A percentile compares a stretch with the other conserved stretches of the same genome.
These are phyloP conservation scores for Gastrophryne carolinensis DNA, from an alignment of 2,797 vertebrate genomes.

Conservation along the genomic window DNA sequence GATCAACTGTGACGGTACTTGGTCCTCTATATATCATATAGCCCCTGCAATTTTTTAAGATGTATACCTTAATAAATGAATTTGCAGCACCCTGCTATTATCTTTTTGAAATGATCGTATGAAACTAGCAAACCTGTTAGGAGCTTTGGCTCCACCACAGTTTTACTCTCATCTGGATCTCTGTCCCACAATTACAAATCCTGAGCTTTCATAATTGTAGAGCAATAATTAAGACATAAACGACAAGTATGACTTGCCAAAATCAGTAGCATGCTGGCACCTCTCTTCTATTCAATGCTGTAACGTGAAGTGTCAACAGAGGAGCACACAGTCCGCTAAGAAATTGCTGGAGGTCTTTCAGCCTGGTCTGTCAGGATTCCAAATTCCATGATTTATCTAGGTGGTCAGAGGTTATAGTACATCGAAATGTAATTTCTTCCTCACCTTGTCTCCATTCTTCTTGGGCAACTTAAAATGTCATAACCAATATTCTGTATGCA, in stretches of 20 bases:
- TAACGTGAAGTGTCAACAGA: conserved; percentile 3
- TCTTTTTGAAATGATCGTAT: too few species aligned
- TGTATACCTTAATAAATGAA: too few species aligned
- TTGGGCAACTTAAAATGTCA: conserved; percentile 60
- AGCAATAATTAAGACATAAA: not conserved
- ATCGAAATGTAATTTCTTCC: conserved; percentile 67
- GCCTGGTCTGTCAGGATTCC: conserved; percentile 31
- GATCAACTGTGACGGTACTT: too few species aligned
- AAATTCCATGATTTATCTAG: conserved; percentile 61
- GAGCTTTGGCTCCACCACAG: not conserved
- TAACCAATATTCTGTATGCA: conserved; percentile 55
- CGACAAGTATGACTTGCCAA: not conserved
- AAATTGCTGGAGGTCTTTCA: conserved; percentile 8
- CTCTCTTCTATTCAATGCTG: conserved; percentile 3
- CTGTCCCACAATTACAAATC: not conserved
- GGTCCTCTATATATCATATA: too few species aligned
- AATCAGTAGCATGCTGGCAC: not conserved
- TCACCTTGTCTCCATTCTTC: conserved; percentile 54
- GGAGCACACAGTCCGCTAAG: conserved; percentile 15
- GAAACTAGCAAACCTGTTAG: too few species aligned
- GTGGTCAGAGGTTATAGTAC: conserved; percentile 61
- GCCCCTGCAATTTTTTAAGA: too few species aligned
- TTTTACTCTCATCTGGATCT: not conserved
- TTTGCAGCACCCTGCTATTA: too few species aligned
- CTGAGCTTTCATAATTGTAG: not conserved